Conservation (phyloP, 2,888 invertebrate species). For the Tetranychus piercei region DNA sequence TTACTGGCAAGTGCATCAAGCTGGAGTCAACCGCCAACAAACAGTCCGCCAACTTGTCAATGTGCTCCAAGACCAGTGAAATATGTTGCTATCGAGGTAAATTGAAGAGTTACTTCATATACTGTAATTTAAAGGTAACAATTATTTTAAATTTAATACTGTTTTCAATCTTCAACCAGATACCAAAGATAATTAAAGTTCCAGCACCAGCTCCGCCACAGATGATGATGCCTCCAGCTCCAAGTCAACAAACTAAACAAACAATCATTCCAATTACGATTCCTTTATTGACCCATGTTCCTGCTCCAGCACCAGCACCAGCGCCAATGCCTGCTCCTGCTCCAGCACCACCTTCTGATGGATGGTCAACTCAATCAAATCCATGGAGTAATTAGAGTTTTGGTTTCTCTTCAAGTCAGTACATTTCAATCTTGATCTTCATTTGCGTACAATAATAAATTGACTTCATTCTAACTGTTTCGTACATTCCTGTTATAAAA, state of each 20-base stretch:
- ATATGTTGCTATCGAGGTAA: constrained; percentile 10
- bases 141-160: not conserved
- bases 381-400: not conserved
- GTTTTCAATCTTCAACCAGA: not conserved
- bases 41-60: not conserved
- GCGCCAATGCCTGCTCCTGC: not conserved
- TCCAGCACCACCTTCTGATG: not conserved
- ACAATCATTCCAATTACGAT: not conserved
- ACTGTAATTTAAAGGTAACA: not conserved
- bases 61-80: not conserved
- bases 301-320: not conserved
- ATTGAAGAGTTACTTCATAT: not conserved
- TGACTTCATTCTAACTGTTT: too few species aligned
- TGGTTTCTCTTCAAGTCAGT: too few species aligned
- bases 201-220: not conserved
- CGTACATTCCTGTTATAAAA: too few species aligned
- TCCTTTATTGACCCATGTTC: not conserved
- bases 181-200: not conserved
- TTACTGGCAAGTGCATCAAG: not conserved
- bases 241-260: not conserved
- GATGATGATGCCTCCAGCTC: not conserved
- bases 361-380: not conserved
- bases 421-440: too few species aligned
- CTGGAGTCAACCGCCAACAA: not conserved
- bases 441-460: too few species aligned